Conservation (phyloP, 1,140 invertebrate species). For the Drosophila fuyamai region DNA sequence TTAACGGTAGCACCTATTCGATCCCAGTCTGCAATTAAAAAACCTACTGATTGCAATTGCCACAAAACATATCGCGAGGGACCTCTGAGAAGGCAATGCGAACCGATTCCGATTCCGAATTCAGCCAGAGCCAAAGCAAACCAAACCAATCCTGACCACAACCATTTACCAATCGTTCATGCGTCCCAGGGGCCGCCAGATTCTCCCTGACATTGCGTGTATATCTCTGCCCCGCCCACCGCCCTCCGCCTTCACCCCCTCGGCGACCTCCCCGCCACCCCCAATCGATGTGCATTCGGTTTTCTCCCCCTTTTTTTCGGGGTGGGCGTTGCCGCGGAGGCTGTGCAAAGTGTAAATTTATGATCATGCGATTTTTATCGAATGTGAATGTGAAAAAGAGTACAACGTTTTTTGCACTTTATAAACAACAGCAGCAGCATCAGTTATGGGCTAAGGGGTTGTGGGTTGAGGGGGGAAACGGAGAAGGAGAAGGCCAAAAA, state of each 20-base stretch:
- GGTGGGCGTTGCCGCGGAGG: slow-evolving; percentile 81
- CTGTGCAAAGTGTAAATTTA: slow-evolving; percentile 85
- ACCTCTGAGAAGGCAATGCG: slow-evolving; percentile 42
- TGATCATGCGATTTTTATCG: slow-evolving; percentile 85
- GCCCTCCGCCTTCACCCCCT: slow-evolving; percentile 3
- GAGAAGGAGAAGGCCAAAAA: slow-evolving; percentile 20
- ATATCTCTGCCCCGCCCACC: slow-evolving; percentile 20
- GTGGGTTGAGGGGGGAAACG: neutral
- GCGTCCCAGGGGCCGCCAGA: slow-evolving; percentile 68
- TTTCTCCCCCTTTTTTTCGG: slow-evolving; percentile 41
- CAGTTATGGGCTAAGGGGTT: too few species aligned
- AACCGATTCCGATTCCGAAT: slow-evolving; percentile 24
- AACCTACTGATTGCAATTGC: slow-evolving; percentile 58
- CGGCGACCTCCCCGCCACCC: slow-evolving; percentile 3
- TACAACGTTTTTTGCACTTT: slow-evolving; percentile 83
- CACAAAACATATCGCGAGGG: slow-evolving; percentile 36
- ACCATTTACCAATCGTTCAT: slow-evolving; percentile 84
- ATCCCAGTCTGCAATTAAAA: neutral
- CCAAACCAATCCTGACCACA: slow-evolving; percentile 61
- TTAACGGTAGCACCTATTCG: slow-evolving; percentile 12
- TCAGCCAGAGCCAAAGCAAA: too few species aligned
- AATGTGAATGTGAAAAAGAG: slow-evolving; percentile 76
- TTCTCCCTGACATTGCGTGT: slow-evolving; percentile 56
- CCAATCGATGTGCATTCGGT: slow-evolving; percentile 16
- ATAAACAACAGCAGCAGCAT: slow-evolving; percentile 56